Conservation (phyloP, 1,140 invertebrate genomes). For the Macrotrachela quadricornifera region DNA sequence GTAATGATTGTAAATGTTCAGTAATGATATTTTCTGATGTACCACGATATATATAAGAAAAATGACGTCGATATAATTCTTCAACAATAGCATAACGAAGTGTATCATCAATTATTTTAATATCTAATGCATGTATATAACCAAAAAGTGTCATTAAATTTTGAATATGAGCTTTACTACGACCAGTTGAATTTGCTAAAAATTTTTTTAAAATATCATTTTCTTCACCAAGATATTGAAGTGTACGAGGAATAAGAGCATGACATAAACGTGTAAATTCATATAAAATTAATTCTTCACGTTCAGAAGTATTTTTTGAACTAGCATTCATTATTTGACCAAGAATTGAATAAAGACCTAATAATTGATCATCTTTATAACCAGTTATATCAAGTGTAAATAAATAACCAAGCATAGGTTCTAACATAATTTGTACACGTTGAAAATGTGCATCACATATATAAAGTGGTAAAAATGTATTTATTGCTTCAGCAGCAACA, state of each 20-base stretch:
- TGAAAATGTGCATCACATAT: slow-evolving; percentile 12
- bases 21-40: too few relatives aligned
- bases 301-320: slow-evolving; percentile 2
- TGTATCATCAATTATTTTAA: background rate
- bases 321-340: slow-evolving; percentile 12
- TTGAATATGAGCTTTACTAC: slow-evolving; percentile 12
- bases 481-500: slow-evolving; percentile 12
- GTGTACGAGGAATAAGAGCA: slow-evolving; percentile 9
- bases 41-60: too few relatives aligned
- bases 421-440: slow-evolving; percentile 13
- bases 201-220: slow-evolving; percentile 9
- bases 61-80: too few relatives aligned
- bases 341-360: slow-evolving; percentile 12
- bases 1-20: too few relatives aligned
- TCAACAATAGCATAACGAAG: background rate
- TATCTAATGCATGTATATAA: slow-evolving; percentile 11
- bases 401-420: slow-evolving; percentile 12
- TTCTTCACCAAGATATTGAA: slow-evolving; percentile 8
- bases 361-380: slow-evolving; percentile 12
- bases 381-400: slow-evolving; percentile 14
- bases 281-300: background rate
- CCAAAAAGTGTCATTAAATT: slow-evolving; percentile 13
- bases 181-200: slow-evolving; percentile 9
- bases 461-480: slow-evolving; percentile 14
- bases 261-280: background rate